Evolutionary conservation across 2,888 invertebrate genomes (phyloP).

Genomic region (Deilephila porcellus): DNA sequence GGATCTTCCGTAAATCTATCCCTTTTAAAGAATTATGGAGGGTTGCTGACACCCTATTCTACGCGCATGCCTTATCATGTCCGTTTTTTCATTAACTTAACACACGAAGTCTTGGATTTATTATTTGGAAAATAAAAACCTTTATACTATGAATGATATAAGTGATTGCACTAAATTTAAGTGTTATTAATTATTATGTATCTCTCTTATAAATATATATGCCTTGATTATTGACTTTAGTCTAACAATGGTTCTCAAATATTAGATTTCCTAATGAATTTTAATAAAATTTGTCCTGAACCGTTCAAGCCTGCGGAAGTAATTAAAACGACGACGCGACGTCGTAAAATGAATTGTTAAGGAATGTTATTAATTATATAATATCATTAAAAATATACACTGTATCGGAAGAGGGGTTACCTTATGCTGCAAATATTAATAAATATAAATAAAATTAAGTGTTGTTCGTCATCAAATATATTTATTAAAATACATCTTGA

Average conservation of each 20-base stretch:
- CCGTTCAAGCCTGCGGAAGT: constrained; percentile 3
- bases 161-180: no score
- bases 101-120: not conserved
- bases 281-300: not conserved
- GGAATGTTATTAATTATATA: not conserved
- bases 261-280: no score
- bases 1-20: constrained; percentile 11
- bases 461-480: no score
- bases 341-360: not conserved
- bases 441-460: not conserved
- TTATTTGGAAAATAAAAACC: not conserved
- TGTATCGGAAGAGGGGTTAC: not conserved
- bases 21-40: not conserved
- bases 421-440: not conserved
- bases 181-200: no score
- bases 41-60: not conserved
- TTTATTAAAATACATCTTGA: not conserved
- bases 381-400: not conserved
- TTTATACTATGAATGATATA: no score
- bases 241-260: no score
- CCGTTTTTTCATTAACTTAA: constrained; percentile 25
- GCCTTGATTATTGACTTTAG: not conserved
- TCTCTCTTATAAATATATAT: not conserved
- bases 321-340: not conserved
- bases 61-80: constrained; percentile 41